Conservation (phyloP, 1,140 invertebrate genomes). For the Leptopilina boulardi region DNA sequence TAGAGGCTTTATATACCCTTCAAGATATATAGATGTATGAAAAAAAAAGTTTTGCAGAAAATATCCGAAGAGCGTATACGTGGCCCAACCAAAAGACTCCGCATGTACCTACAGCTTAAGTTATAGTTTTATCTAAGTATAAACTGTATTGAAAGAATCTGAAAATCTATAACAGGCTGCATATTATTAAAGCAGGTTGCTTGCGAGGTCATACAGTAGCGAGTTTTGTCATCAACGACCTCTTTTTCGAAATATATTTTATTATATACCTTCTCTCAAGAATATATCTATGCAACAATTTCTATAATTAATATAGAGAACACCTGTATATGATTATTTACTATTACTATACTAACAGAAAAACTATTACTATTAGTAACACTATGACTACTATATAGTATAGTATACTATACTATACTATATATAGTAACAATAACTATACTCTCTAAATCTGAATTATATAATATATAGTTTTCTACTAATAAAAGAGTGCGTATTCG, state of each 20-base stretch:
- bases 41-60: slow-evolving; percentile 36
- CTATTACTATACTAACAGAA: too few relatives aligned
- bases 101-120: slow-evolving; percentile 62
- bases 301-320: too few relatives aligned
- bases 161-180: slow-evolving; percentile 18
- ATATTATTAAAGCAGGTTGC: slow-evolving; percentile 25
- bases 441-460: too few relatives aligned
- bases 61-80: slow-evolving; percentile 58
- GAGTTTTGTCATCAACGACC: slow-evolving; percentile 15
- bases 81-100: slow-evolving; percentile 74
- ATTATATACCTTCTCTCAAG: neutral
- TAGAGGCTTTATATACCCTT: neutral
- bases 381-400: too few relatives aligned
- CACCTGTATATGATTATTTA: too few relatives aligned
- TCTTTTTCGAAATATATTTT: neutral
- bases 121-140: slow-evolving; percentile 21
- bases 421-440: too few relatives aligned
- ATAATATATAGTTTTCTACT: too few relatives aligned
- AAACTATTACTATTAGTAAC: too few relatives aligned
- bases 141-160: neutral
- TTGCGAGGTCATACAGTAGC: slow-evolving; percentile 17
- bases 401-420: too few relatives aligned
- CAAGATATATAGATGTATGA: slow-evolving; percentile 18
- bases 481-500: too few relatives aligned
- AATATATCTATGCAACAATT: neutral